Percentiles rank a stretch among this genome's conserved stretches.
phyloP scores from a whole-genome alignment of 2,113 vertebrate species.

The Mungos mungo region DNA sequence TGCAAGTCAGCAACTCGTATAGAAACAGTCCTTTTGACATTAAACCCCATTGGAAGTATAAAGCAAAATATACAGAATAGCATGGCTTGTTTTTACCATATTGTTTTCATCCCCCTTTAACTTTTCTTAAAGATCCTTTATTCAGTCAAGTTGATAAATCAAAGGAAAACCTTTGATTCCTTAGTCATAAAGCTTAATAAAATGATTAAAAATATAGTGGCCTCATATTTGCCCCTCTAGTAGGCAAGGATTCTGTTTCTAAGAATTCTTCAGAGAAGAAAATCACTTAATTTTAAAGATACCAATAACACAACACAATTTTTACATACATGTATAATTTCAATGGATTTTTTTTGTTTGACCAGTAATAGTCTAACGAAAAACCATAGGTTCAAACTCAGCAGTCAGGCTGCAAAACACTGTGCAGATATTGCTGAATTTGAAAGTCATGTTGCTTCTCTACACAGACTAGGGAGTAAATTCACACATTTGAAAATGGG shows the following conservation, averaged over 20 bases:
- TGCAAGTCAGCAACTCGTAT: background rate
- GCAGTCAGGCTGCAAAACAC: constrained; percentile 2
- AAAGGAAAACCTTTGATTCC: background rate
- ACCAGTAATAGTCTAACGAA: constrained; percentile 10
- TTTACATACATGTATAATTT: constrained; percentile 20
- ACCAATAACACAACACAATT: background rate
- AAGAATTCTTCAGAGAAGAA: constrained; percentile 56
- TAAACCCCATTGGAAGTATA: background rate
- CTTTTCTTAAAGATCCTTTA: background rate
- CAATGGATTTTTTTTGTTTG: constrained; percentile 30
- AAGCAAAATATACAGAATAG: background rate
- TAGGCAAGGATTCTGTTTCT: constrained; percentile 48
- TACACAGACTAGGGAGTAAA: background rate
- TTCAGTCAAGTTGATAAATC: background rate
- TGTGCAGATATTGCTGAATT: constrained; percentile 37
- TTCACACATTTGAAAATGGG: background rate
- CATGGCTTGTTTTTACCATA: background rate
- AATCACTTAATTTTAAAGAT: constrained; percentile 28
- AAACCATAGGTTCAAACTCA: constrained; percentile 36
- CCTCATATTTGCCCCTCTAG: background rate
- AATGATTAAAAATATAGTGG: background rate
- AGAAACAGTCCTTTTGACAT: background rate
- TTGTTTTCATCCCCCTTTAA: background rate
- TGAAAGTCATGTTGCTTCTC: background rate
- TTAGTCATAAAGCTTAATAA: background rate